Evolutionary conservation across 1,140 invertebrate genomes (phyloP).

Genomic region (Epicauta chinensis): DNA sequence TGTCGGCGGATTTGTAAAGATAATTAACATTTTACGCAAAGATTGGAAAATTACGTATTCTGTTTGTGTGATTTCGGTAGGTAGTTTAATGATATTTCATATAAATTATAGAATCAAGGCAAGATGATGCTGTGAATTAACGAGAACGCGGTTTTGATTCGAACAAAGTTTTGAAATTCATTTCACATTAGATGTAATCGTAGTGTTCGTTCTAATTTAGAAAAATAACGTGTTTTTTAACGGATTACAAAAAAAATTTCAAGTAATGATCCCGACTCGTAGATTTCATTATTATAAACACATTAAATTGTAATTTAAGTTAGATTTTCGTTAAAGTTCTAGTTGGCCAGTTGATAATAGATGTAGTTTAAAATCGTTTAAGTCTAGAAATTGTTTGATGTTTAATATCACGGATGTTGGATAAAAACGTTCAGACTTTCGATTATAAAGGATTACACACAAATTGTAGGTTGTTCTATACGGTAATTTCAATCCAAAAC

Average conservation of each 20-base stretch:
- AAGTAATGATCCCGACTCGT: too few relatives aligned
- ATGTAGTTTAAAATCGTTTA: constrained; percentile 17
- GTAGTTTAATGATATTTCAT: constrained; percentile 16
- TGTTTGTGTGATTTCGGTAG: constrained; percentile 17
- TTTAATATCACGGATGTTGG: constrained; percentile 17
- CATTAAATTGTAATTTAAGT: constrained; percentile 17
- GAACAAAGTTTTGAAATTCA: constrained; percentile 3
- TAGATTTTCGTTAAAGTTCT: constrained; percentile 6
- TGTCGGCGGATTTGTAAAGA: too few relatives aligned
- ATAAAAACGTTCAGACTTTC: constrained; percentile 2
- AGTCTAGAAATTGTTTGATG: constrained; percentile 15
- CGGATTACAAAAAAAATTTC: too few relatives aligned
- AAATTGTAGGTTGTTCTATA: too few relatives aligned
- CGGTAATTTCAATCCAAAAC: too few relatives aligned
- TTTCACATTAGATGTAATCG: too few relatives aligned
- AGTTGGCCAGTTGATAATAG: constrained; percentile 1
- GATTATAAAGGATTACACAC: too few relatives aligned
- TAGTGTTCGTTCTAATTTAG: too few relatives aligned
- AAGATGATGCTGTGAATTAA: constrained; percentile 18
- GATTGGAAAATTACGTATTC: constrained; percentile 14
- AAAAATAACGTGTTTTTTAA: too few relatives aligned
- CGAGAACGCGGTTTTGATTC: constrained; percentile 12
- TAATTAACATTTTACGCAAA: constrained; percentile 16
- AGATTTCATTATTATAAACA: constrained; percentile 17
- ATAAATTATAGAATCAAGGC: constrained; percentile 22